Evolutionary conservation across 30 jellyfish, hydroid and myxozoan genomes (phyloP).

Genomic region (Morbakka virulenta): DNA sequence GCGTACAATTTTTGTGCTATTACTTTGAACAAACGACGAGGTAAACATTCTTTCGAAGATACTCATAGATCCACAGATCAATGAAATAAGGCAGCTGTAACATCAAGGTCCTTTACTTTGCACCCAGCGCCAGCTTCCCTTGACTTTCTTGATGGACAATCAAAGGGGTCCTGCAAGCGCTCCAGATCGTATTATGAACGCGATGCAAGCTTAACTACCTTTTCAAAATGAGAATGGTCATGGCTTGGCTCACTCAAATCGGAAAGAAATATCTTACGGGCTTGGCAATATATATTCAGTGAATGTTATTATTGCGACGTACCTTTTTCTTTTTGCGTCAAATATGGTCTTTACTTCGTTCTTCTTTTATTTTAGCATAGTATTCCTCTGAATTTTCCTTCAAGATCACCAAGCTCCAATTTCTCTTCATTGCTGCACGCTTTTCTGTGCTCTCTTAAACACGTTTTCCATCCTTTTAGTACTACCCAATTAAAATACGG

Average conservation of each 20-base stretch:
- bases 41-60: no score
- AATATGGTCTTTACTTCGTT: constrained; percentile 9
- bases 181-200: constrained; percentile 28
- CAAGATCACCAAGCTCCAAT: no score
- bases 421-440: no score
- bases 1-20: constrained; percentile 41
- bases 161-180: constrained; percentile 11
- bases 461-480: no score
- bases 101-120: constrained; percentile 2
- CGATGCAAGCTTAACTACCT: constrained; percentile 62
- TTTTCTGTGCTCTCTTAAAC: no score
- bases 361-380: no score
- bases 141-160: constrained; percentile 1
- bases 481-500: no score
- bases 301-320: constrained; percentile 1
- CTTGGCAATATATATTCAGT: constrained; percentile 55
- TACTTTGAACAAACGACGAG: constrained; percentile 16
- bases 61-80: constrained; percentile 53
- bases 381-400: no score
- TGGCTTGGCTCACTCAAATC: constrained; percentile 50
- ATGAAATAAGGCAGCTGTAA: no score
- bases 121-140: constrained; percentile 43
- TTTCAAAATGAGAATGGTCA: constrained; percentile 50
- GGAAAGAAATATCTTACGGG: constrained; percentile 58
- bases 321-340: constrained; percentile 37